phyloP scores from a whole-genome alignment of 1,140 invertebrate genomes.

The Leptoteleia sp. region DNA sequence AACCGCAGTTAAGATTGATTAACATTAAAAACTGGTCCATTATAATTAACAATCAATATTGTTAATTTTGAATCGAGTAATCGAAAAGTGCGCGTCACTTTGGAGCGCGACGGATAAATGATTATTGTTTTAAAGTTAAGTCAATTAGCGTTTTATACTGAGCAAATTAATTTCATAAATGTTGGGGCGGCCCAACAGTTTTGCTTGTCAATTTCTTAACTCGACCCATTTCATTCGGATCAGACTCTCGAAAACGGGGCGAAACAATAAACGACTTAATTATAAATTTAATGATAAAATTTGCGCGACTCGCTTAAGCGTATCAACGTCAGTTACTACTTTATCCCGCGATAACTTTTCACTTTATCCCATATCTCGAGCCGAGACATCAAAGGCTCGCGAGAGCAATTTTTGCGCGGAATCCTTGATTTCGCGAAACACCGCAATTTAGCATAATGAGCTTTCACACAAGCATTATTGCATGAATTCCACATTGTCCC shows the following conservation, averaged over 20 bases:
- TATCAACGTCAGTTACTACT: slow-evolving; percentile 21
- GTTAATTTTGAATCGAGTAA: no score
- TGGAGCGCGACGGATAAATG: no score
- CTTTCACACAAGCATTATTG: slow-evolving; percentile 39
- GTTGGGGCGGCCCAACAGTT: no score
- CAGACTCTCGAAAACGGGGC: background rate
- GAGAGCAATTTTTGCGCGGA: slow-evolving; percentile 25
- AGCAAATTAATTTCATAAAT: no score
- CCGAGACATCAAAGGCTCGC: slow-evolving; percentile 22
- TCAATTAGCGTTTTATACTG: no score
- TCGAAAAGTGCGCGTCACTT: no score
- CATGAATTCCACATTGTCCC: slow-evolving; percentile 40
- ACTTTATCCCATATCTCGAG: background rate
- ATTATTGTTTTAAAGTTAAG: no score
- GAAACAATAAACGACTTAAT: background rate
- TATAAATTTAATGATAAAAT: slow-evolving; percentile 12
- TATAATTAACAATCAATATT: no score
- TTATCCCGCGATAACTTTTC: slow-evolving; percentile 23
- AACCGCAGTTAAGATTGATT: no score
- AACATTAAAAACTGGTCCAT: no score
- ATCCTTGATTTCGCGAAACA: slow-evolving; percentile 33
- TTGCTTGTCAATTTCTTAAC: slow-evolving; percentile 1
- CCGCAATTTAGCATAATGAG: slow-evolving; percentile 45
- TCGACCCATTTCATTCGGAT: background rate
- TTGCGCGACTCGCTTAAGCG: background rate